Evolutionary conservation across 2,113 vertebrate genomes (phyloP).

Genomic region (Malaclemys terrapin): DNA sequence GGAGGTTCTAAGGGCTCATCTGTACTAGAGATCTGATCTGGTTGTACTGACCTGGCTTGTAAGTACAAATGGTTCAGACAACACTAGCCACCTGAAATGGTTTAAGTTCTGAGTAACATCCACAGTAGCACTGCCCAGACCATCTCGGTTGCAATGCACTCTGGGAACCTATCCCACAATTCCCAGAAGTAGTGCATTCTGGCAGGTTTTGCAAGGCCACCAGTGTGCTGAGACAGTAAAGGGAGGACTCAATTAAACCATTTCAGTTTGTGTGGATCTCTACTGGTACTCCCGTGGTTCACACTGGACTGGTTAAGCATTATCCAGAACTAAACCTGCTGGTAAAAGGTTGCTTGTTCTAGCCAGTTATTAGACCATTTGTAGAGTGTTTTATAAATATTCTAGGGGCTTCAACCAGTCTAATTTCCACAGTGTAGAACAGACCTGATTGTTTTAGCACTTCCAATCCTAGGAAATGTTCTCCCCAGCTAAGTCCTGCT

Average conservation of each 20-base stretch:
- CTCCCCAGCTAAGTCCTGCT: neutral
- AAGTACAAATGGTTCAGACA: neutral
- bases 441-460: slow-evolving; percentile 12
- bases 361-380: neutral
- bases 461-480: neutral
- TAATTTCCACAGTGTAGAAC: neutral
- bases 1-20: neutral
- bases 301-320: neutral
- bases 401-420: neutral
- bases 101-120: neutral
- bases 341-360: neutral
- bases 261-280: neutral
- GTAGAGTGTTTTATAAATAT: neutral
- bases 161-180: neutral
- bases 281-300: neutral
- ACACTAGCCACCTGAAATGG: neutral
- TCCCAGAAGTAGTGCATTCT: neutral
- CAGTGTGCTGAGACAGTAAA: neutral
- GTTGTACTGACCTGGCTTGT: neutral
- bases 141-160: neutral
- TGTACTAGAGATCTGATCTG: neutral
- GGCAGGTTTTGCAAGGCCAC: neutral
- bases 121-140: neutral
- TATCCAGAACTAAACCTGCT: neutral
- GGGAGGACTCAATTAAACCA: neutral